A percentile compares a stretch with the other conserved stretches of the same genome.
Evolutionary conservation across 2,113 vertebrate genomes (phyloP).

Genomic region (Eleginops maclovinus): DNA sequence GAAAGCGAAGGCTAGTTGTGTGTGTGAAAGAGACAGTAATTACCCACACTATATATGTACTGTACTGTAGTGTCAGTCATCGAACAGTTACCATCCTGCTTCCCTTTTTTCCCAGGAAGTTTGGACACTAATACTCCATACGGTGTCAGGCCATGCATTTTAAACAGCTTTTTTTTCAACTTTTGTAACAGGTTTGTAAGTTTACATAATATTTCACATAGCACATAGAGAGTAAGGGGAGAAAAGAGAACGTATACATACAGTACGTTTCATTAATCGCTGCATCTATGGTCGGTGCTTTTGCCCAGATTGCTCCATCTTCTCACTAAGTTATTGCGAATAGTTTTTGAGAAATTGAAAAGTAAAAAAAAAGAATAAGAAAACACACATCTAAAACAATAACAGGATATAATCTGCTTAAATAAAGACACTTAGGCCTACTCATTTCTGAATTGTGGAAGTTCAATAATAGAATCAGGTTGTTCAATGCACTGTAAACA

Average conservation of each 20-base stretch:
- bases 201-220: conserved; percentile 38
- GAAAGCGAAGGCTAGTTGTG: conserved; percentile 29
- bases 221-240: neutral
- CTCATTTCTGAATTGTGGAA: neutral
- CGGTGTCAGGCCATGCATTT: conserved; percentile 24
- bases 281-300: conserved; percentile 7
- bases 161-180: conserved; percentile 14
- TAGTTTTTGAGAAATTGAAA: conserved; percentile 8
- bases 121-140: conserved; percentile 30
- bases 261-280: neutral
- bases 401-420: conserved; percentile 15
- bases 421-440: conserved; percentile 17
- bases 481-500: conserved; percentile 51
- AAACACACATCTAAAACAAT: conserved; percentile 15
- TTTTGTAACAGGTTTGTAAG: conserved; percentile 50
- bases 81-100: conserved; percentile 45
- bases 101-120: conserved; percentile 36
- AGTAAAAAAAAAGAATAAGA: neutral
- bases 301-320: conserved; percentile 28
- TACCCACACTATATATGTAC: conserved; percentile 30
- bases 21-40: conserved; percentile 38
- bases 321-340: conserved; percentile 16
- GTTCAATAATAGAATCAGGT: conserved; percentile 10
- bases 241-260: neutral
- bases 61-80: conserved; percentile 47